These are phyloP conservation scores for Acropternis orthonyx DNA, from an alignment of 2,797 vertebrate genomes.

Conservation along the genomic window DNA sequence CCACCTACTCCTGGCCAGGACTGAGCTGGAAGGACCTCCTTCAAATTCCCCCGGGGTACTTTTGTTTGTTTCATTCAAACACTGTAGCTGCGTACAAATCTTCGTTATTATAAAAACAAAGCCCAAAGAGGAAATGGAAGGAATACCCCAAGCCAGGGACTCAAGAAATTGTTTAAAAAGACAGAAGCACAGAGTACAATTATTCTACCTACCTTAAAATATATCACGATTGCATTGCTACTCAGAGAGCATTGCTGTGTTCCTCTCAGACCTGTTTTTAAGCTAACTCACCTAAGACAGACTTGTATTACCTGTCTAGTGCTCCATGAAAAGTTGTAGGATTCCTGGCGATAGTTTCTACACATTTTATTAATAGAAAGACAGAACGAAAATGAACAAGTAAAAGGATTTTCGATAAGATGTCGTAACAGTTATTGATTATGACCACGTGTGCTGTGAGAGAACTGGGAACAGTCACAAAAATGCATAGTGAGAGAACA, in stretches of 20 bases:
- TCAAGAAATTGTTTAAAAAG: background rate
- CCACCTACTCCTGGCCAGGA: background rate
- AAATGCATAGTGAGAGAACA: rapidly evolving
- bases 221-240: background rate
- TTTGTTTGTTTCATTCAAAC: background rate
- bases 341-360: background rate
- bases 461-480: background rate
- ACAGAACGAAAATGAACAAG: rapidly evolving
- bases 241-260: rapidly evolving
- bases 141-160: background rate
- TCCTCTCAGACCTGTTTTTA: background rate
- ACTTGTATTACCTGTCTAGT: background rate
- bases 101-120: background rate
- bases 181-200: background rate
- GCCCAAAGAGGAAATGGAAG: background rate
- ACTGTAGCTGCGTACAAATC: background rate
- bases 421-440: background rate
- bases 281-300: background rate
- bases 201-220: background rate
- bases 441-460: rapidly evolving
- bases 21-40: background rate
- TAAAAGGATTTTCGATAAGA: background rate
- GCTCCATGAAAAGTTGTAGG: background rate
- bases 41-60: rapidly evolving
- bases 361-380: background rate